phyloP scores from a whole-genome alignment of 2,797 vertebrate species.

The Sebastes trivittatus region DNA sequence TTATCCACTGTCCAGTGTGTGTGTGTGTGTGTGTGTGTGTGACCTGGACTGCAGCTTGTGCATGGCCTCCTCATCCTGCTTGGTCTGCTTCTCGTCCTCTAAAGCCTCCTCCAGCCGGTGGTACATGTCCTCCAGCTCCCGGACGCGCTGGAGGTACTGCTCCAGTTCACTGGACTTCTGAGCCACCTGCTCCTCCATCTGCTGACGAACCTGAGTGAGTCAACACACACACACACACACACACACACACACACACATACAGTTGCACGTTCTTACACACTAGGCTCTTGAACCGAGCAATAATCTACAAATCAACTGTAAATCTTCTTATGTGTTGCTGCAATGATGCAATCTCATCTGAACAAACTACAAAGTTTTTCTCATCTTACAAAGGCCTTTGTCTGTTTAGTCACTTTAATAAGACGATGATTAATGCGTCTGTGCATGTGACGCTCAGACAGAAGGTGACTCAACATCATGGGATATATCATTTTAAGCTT shows the following conservation, averaged over 20 bases:
- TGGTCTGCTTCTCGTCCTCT: constrained; percentile 92
- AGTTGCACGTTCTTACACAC: neutral
- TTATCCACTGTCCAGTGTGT: neutral
- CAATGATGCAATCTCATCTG: neutral
- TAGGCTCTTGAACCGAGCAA: neutral
- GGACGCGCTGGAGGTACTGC: constrained; percentile 91
- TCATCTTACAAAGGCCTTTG: neutral
- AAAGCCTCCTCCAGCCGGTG: constrained; percentile 90
- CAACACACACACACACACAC: neutral
- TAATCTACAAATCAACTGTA: neutral
- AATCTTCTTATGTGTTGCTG: neutral
- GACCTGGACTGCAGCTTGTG: constrained; percentile 89
- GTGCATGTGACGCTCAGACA: constrained; percentile 6
- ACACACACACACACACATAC: constrained; percentile 1
- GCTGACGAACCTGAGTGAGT: constrained; percentile 86
- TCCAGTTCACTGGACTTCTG: constrained; percentile 95
- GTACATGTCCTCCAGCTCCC: constrained; percentile 94
- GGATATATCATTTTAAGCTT: neutral
- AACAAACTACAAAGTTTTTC: neutral
- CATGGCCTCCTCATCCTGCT: constrained; percentile 91
- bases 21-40: neutral
- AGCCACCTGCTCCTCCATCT: constrained; percentile 96
- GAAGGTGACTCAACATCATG: constrained; percentile 46
- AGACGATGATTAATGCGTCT: neutral
- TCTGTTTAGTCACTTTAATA: neutral